Evolutionary conservation across 2,888 invertebrate species (phyloP), one percentile per base, ranked within the genome.

Genomic region (Acanthosoma haemorrhoidale): DNA sequence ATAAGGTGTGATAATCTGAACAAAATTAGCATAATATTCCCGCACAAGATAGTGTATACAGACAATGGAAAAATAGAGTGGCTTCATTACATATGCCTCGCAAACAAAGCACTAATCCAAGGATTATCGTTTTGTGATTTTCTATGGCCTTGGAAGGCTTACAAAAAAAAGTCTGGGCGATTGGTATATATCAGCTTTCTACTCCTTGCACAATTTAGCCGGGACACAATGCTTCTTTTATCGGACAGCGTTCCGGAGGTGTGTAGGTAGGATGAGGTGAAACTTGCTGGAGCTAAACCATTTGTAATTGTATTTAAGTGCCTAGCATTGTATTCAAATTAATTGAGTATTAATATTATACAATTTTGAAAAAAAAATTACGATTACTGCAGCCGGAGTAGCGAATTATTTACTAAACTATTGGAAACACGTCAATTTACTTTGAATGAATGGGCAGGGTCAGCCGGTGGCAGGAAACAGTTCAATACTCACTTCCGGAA

Each of bases 381-480:
- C n/a, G n/a, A n/a, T n/a, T 2, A 13, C 21, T 51, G n/a, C n/a
- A n/a, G 13, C 4, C 13, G n/a, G 11, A 51, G 29, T 21, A 51
- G 29, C 21, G 25, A 25, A 51, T 8, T 51, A 51, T 51, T 51
- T 51, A 51, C 51, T 51, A 25, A 51, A 51, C 51, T 51, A 51
- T 51, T 51, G 51, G 51, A 51, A 51, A 51, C 25, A 21, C 29
- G 51, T 25, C 51, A 21, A 51, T 51, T 51, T 51, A 25, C 5
- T n/a, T 13, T 51, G n/a, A 51, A 51, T 51, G 51, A 51, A 51
- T 51, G 51, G 25, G 51, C 13, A 51, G 51, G 51, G 51, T 51
- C 51, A 51, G 5, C 25, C 11, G 51, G 25, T 29, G 51, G 51
- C 5, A 21, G 51, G 51, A 51, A 51, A 43, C 25, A 25, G 51